A percentile compares a stretch with the other conserved stretches of the same genome.
phyloP scores from a whole-genome alignment of 2,113 vertebrate species.

The Pica pica region DNA sequence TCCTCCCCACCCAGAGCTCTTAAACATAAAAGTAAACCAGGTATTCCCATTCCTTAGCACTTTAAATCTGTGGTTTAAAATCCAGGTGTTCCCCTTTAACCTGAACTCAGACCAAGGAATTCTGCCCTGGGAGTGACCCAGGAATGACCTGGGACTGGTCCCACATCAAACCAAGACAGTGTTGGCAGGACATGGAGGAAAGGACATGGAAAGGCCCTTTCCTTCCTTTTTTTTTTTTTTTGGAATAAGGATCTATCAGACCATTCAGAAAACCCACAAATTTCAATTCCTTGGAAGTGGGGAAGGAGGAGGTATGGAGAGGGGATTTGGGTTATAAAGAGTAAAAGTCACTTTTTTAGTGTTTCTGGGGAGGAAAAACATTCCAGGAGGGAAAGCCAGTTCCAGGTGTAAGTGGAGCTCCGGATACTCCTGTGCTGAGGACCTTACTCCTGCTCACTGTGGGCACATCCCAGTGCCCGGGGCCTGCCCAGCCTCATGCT shows the following conservation, averaged over 20 bases:
- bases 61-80: not conserved
- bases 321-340: not conserved
- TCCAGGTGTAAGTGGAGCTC: not conserved
- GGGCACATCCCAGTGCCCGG: not conserved
- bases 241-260: not conserved
- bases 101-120: not conserved
- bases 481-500: not conserved
- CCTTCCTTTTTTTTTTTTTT: not conserved
- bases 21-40: not conserved
- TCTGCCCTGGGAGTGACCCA: not conserved
- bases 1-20: not conserved
- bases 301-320: rapidly evolving
- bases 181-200: too few species aligned
- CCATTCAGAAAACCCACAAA: not conserved
- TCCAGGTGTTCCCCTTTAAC: not conserved
- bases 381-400: not conserved
- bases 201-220: not conserved
- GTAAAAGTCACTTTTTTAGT: not conserved
- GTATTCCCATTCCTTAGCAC: not conserved
- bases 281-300: not conserved
- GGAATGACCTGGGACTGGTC: not conserved
- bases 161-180: rapidly evolving
- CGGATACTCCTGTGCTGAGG: not conserved
- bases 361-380: not conserved
- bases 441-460: rapidly evolving